These are phyloP conservation scores for Anastrepha obliqua DNA, from an alignment of 1,140 invertebrate genomes.

Conservation along the genomic window DNA sequence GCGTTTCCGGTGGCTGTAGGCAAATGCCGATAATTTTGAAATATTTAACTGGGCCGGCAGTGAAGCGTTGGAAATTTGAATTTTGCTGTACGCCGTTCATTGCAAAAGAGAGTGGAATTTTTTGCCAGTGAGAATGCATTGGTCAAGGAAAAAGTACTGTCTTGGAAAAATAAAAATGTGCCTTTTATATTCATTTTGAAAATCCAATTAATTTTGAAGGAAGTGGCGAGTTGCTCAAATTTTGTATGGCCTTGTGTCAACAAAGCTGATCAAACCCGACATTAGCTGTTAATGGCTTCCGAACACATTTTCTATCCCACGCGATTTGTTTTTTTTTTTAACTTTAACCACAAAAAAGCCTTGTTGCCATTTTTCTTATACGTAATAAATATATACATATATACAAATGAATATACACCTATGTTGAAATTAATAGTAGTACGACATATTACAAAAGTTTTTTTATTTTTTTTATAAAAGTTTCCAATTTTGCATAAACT, in stretches of 20 bases:
- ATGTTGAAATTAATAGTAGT: too few relatives aligned
- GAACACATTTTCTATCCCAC: constrained; percentile 3
- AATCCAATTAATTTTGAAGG: neutral
- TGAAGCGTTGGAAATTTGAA: constrained; percentile 1
- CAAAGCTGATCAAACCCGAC: neutral
- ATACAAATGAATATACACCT: too few relatives aligned
- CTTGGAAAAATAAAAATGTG: neutral
- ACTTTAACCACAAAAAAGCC: neutral
- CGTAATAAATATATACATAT: too few relatives aligned
- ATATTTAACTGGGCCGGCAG: neutral
- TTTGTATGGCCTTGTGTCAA: too few relatives aligned
- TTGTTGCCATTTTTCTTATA: neutral
- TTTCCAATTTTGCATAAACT: too few relatives aligned
- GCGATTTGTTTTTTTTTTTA: neutral
- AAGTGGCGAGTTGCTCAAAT: neutral
- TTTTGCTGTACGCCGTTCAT: constrained; percentile 5
- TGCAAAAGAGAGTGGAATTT: neutral
- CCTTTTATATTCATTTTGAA: neutral
- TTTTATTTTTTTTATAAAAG: too few relatives aligned
- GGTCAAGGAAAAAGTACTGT: neutral
- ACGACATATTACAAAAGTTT: too few relatives aligned
- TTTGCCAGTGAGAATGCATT: too few relatives aligned
- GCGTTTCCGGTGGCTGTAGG: neutral
- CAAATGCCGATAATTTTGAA: constrained; percentile 7
- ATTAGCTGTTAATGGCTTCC: neutral